phyloP scores from a whole-genome alignment of 2,888 invertebrate genomes.

The Zeuzera pyrina region DNA sequence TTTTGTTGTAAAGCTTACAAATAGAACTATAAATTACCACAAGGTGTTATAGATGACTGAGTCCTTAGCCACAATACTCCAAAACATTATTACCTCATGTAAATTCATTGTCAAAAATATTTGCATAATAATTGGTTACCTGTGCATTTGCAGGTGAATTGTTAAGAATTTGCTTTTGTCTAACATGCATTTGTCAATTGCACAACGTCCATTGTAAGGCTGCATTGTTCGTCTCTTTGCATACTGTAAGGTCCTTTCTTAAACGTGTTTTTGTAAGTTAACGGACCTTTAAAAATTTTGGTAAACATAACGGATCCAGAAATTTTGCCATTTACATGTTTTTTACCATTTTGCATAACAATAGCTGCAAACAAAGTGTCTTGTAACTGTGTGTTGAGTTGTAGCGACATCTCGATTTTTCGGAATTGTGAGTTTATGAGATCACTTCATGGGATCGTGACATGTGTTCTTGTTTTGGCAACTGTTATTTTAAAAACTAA shows the following conservation, averaged over 20 bases:
- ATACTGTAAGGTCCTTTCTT: constrained; percentile 27
- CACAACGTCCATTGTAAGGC: constrained; percentile 33
- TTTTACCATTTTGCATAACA: constrained; percentile 47
- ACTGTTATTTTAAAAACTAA: constrained; percentile 33
- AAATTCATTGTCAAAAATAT: constrained; percentile 51
- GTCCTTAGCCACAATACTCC: constrained; percentile 59
- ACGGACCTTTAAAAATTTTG: constrained; percentile 47
- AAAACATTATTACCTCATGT: constrained; percentile 52
- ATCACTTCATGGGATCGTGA: constrained; percentile 23
- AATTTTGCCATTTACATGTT: constrained; percentile 47
- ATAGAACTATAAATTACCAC: constrained; percentile 64
- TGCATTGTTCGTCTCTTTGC: constrained; percentile 30
- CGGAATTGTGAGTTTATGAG: constrained; percentile 18
- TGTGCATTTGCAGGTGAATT: constrained; percentile 61
- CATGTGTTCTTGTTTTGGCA: constrained; percentile 47
- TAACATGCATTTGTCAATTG: constrained; percentile 42
- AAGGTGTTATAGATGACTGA: constrained; percentile 54
- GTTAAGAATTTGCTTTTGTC: constrained; percentile 38
- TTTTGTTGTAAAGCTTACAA: constrained; percentile 58
- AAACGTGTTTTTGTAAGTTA: constrained; percentile 39
- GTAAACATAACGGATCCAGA: constrained; percentile 63
- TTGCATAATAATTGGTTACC: constrained; percentile 69
- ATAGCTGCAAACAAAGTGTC: constrained; percentile 37
- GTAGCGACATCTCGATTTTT: constrained; percentile 23
- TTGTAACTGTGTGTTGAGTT: constrained; percentile 13